phyloP scores from a whole-genome alignment of 2,888 invertebrate genomes.

The Pandemis corylana region DNA sequence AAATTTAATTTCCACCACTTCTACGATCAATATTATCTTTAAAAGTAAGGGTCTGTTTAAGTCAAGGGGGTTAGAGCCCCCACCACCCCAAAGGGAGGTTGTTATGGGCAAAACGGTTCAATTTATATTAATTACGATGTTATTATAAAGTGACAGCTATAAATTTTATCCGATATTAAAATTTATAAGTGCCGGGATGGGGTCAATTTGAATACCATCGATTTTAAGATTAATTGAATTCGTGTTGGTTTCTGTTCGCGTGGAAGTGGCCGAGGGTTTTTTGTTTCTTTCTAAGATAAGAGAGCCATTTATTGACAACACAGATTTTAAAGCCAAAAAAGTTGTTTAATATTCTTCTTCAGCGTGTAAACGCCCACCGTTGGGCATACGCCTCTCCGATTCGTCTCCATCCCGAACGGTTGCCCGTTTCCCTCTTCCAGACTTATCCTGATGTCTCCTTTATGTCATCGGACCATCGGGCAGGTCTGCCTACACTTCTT shows the following conservation, averaged over 20 bases:
- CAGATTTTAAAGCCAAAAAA: too few species aligned
- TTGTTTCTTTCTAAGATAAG: too few species aligned
- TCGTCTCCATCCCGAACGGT: too few species aligned
- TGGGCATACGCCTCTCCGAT: too few species aligned
- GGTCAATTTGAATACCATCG: constrained; percentile 20
- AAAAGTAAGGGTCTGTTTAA: constrained; percentile 36
- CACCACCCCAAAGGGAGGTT: constrained; percentile 25
- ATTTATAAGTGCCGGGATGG: constrained; percentile 21
- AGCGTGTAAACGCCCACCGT: too few species aligned
- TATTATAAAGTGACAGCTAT: constrained; percentile 39
- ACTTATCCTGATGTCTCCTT: too few species aligned
- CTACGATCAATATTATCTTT: constrained; percentile 40
- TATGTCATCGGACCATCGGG: too few species aligned
- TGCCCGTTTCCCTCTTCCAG: too few species aligned
- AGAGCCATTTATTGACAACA: too few species aligned
- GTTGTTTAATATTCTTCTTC: too few species aligned
- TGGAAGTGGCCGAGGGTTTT: not conserved
- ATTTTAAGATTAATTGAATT: constrained; percentile 10
- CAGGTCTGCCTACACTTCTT: too few species aligned
- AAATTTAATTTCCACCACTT: constrained; percentile 27
- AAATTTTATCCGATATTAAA: constrained; percentile 35
- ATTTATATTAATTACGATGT: constrained; percentile 40
- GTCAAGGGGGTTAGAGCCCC: constrained; percentile 16
- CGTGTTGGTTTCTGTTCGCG: not conserved
- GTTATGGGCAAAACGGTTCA: constrained; percentile 38